Evolutionary conservation across 2,888 invertebrate genomes (phyloP), one percentile per base, ranked within the genome.

Genomic region (Notocelia uddmanniana): DNA sequence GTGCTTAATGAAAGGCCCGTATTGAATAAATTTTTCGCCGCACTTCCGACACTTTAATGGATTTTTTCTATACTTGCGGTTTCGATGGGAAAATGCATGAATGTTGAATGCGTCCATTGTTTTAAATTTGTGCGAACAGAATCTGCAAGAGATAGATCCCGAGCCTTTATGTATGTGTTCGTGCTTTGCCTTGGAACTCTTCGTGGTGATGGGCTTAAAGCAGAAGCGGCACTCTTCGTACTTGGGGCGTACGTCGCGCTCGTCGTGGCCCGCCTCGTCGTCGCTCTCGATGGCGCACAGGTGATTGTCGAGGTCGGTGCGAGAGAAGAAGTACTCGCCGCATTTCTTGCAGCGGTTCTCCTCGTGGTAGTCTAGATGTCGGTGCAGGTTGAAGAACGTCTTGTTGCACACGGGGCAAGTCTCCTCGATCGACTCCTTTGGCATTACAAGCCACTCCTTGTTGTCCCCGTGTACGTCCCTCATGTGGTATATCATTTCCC

Each of bases 401-500:
- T 94, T 94, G 63, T 91, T 81, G 73, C 94, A 94, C 57, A 94
- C 93, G 5, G 80, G 81, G 76, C 93, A 94, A 15, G 82, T 85
- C 76, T 93, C 93, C 62, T 91, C 90, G 2, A 87, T 85, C 0
- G 88, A 86, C 68, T 91, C 91, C 72, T 93, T 91, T 31, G 94
- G 94, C 79, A 87, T 80, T 9, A 90, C 81, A 70, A 92, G 80
- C 94, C 94, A 94, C 64, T 94, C 94, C 70, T 92, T 92, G 68
- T 92, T 86, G 73, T 92, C 92, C 3, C 86, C 88, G 76, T 94
- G 94, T 0, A 76, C 90, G 52, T 93, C 94, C 41, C 87, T 83
- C 92, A 93, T 94, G 85, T 89, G 94, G 78, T 88, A 89, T 77
- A 92, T 94, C 91, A 90, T 94, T 74, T 93, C 94, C 76, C 90